Evolutionary conservation across 1,140 invertebrate species (phyloP), one percentile per base, ranked within the genome.

Genomic region (Nephila pilipes): DNA sequence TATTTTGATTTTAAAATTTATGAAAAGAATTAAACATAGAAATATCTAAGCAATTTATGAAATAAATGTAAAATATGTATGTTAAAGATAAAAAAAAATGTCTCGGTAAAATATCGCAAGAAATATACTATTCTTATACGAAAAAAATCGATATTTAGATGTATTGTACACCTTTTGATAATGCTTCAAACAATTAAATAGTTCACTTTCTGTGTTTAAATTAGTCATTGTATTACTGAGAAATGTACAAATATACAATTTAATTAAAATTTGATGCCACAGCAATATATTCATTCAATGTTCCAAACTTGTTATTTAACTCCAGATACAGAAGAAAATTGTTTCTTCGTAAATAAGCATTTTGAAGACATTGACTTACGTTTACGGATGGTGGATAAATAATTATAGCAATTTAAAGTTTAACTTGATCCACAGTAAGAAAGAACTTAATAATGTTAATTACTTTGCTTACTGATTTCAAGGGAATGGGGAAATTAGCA

Each of bases 391-490:
- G 58, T 20, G 69, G 29, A 18, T 36, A 75, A 75, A 75, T 75
- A 75, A 75, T 75, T 75, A 75, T 32, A 29, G 16, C 29, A 0
- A 75, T 29, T 29, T 69, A 29, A 20, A 10, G 69, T 75, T 75
- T 75, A 1, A 12, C 4, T 75, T 32, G 69, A 83, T 57, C 46
- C 25, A 14, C 55, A 29, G 12, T 22, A 25, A 83, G 46, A 55
- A 57, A 83, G 46, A 83, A 29, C 1, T 57, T 12, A 55, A n/a
- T 25, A 57, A 83, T 29, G 54, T 25, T 83, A 83, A 83, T 83
- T 83, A 46, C 81, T 83, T 55, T 83, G 81, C 54, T 83, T 54
- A 55, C 38, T 83, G 22, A 12, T 55, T 55, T 83, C 81, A n/a
- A 54, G 54, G 29, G 38, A 55, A 22, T 54, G 46, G 16, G 22